These are phyloP conservation scores for Corythornis madagascariensis DNA, from an alignment of 2,113 vertebrate species.

Conservation along the genomic window DNA sequence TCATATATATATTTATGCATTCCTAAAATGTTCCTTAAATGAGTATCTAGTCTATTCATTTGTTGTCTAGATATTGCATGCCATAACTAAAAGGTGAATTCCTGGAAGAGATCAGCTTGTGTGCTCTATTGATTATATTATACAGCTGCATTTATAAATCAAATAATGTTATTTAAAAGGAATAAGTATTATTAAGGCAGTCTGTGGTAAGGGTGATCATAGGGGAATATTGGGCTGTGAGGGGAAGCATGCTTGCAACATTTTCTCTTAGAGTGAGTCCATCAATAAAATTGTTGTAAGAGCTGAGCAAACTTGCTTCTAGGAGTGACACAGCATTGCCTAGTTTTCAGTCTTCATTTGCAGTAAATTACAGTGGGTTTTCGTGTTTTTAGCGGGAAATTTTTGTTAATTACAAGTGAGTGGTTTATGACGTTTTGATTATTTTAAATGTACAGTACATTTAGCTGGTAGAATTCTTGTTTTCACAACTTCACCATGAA, in stretches of 20 bases:
- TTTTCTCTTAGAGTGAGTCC: background rate
- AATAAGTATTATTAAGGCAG: background rate
- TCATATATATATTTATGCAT: background rate
- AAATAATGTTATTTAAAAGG: background rate
- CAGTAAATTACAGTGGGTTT: background rate
- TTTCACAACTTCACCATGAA: background rate
- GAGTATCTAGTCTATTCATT: background rate
- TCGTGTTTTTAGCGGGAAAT: background rate
- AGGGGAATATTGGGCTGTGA: background rate
- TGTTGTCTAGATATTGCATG: background rate
- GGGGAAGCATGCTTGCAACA: background rate
- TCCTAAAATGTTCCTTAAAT: background rate
- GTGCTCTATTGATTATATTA: background rate
- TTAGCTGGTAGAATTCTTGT: background rate
- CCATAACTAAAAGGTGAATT: background rate
- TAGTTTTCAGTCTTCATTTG: background rate
- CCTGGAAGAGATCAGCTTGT: constrained; percentile 13
- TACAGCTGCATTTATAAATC: background rate
- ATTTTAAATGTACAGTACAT: background rate
- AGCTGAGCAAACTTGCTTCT: background rate
- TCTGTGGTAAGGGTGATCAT: background rate
- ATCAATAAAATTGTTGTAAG: background rate
- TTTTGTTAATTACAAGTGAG: background rate
- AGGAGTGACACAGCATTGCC: background rate
- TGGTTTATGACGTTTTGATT: constrained; percentile 11